A percentile compares a stretch with the other conserved stretches of the same genome.
These are phyloP conservation scores for Entomobrya proxima DNA, from an alignment of 2,888 invertebrate genomes.

Conservation along the genomic window DNA sequence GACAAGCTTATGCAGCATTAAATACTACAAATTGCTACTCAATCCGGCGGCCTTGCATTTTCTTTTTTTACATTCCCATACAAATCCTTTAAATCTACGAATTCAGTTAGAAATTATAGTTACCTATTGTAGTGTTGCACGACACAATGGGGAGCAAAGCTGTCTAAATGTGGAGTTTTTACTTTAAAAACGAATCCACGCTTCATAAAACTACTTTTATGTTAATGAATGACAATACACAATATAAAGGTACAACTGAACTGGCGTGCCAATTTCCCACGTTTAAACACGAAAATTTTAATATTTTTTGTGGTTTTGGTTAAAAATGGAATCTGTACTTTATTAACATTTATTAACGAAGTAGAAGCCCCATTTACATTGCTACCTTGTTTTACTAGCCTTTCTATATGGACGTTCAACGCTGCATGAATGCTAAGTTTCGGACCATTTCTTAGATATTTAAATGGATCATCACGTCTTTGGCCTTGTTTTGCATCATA, in stretches of 20 bases:
- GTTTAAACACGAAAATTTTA: conserved; percentile 19
- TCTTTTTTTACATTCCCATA: conserved; percentile 18
- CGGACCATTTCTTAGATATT: not conserved
- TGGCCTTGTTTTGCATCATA: not conserved
- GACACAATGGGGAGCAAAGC: conserved; percentile 16
- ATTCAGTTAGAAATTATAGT: conserved; percentile 13
- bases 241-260: not conserved
- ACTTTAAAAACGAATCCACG: not conserved
- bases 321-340: conserved; percentile 25
- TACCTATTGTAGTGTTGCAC: conserved; percentile 9
- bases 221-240: not conserved
- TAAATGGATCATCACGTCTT: conserved; percentile 23
- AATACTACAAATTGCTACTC: not conserved
- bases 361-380: not conserved
- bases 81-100: conserved; percentile 13
- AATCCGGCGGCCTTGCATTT: not conserved
- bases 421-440: conserved; percentile 4
- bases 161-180: not conserved
- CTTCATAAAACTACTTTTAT: not conserved
- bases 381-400: conserved; percentile 51
- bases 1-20: not conserved
- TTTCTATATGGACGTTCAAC: not conserved
- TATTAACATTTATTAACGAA: conserved; percentile 17
- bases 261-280: conserved; percentile 60
- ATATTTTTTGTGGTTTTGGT: conserved; percentile 31